Evolutionary conservation across 2,888 invertebrate species (phyloP).

Genomic region (Polydrusus cervinus): DNA sequence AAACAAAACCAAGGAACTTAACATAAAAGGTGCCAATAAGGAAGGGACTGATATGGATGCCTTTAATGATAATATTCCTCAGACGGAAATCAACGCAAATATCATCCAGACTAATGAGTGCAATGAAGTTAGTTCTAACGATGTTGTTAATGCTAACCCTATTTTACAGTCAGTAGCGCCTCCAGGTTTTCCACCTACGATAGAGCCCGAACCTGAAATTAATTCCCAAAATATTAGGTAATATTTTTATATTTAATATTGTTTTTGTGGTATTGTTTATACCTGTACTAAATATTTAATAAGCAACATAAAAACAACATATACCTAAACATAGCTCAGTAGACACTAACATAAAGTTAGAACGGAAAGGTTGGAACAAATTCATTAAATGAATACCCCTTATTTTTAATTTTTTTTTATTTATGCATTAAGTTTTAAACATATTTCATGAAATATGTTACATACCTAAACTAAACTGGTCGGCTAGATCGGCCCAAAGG

Average conservation of each 20-base stretch:
- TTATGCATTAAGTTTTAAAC: no score
- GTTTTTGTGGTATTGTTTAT: not conserved
- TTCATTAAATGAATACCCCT: no score
- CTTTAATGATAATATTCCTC: conserved; percentile 68
- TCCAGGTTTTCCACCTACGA: conserved; percentile 35
- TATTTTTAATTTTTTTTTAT: no score
- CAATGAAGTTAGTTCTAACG: conserved; percentile 50
- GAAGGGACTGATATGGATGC: conserved; percentile 78
- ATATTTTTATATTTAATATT: conserved; percentile 8
- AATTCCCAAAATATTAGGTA: conserved; percentile 15
- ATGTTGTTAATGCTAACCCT: conserved; percentile 62
- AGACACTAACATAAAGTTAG: no score
- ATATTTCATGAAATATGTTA: no score
- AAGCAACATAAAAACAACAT: no score
- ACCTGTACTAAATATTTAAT: no score
- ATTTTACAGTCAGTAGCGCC: conserved; percentile 30
- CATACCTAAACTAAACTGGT: no score
- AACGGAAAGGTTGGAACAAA: no score
- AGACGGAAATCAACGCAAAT: conserved; percentile 47
- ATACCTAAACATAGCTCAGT: no score
- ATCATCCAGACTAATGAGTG: conserved; percentile 17
- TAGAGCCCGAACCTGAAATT: conserved; percentile 40
- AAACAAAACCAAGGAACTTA: conserved; percentile 74
- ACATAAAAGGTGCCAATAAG: conserved; percentile 75
- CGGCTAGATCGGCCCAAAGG: no score